Evolutionary conservation across 2,113 vertebrate genomes (phyloP), one percentile per base, ranked within the genome.

Genomic region (Erpornis zantholeuca): DNA sequence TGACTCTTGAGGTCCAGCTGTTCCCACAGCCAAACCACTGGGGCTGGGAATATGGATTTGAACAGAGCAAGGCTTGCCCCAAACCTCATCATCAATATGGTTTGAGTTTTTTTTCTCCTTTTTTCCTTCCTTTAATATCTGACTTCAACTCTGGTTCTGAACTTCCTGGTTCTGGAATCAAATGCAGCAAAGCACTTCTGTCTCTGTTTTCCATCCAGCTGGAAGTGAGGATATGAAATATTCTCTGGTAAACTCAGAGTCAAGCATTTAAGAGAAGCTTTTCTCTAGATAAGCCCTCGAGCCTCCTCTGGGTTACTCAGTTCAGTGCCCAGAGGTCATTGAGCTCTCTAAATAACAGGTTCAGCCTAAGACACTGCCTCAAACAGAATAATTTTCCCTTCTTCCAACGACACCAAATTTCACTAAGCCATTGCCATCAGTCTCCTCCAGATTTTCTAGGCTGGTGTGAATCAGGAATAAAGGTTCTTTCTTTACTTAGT

Each of bases 91-190:
- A 36, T 59, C 35, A 64, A 44, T 8, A 12, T 38, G 2, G 1
- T 11, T 66, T 76, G 1, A 3, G 0, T 0, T 14, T 24, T 24
- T 28, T 11, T 9, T 2, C 4, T 5, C 8, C 1, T 5, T 17
- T 45, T 35, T 15, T 2, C 1, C 11, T 28, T 3, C 2, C 36
- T 52, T n/a, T 16, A 33, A 12, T 76, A 8, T 23, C 15, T 86
- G 54, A 53, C 21, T 66, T 95, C 16, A 31, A 10, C 35, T 57
- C 52, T 47, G 33, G 2, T 52, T 93, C 84, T 68, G 21, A 68
- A 56, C 21, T 59, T 57, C 17, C 11, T 52, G 6, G 2, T 68
- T 63, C 65, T 84, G 59, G 49, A 75, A 29, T n/a, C 33, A 47
- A 78, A 42, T 0, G 2, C 33, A 78, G 33, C 53, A 68, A 75